Evolutionary conservation across 2,797 vertebrate species (phyloP).

Genomic region (Gobio occitaniae): DNA sequence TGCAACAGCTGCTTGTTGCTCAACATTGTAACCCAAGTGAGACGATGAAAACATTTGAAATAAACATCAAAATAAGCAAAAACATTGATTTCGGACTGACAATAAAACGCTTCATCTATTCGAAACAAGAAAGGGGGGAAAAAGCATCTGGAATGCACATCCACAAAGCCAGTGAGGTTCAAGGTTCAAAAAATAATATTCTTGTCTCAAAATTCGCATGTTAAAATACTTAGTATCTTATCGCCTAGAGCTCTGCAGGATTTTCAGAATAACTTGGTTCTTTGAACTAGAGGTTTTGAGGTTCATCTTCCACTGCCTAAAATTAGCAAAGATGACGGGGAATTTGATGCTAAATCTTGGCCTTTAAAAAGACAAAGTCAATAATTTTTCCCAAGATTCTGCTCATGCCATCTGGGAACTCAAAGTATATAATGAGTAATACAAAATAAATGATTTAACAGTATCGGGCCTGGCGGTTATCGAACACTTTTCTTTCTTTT

Average conservation of each 20-base stretch:
- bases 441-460: slow-evolving; percentile 28
- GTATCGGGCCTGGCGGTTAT: slow-evolving; percentile 23
- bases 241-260: slow-evolving; percentile 56
- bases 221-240: background rate
- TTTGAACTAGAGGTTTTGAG: background rate
- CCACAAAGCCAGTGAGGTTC: slow-evolving; percentile 82
- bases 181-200: background rate
- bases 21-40: slow-evolving; percentile 77
- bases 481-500: background rate
- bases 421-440: background rate
- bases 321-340: background rate
- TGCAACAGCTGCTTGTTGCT: slow-evolving; percentile 89
- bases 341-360: background rate
- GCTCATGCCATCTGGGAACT: slow-evolving; percentile 15
- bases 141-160: slow-evolving; percentile 99
- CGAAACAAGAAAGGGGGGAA: slow-evolving; percentile 82
- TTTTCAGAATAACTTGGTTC: slow-evolving; percentile 62
- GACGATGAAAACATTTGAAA: slow-evolving; percentile 22
- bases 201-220: background rate
- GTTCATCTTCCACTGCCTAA: background rate
- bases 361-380: background rate
- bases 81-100: slow-evolving; percentile 10
- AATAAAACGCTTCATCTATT: slow-evolving; percentile 72
- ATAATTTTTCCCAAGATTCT: background rate
- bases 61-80: slow-evolving; percentile 35